Base-by-base conservation (phyloP, 1,140 invertebrate species). In the Anoplophora glabripennis region DNA sequence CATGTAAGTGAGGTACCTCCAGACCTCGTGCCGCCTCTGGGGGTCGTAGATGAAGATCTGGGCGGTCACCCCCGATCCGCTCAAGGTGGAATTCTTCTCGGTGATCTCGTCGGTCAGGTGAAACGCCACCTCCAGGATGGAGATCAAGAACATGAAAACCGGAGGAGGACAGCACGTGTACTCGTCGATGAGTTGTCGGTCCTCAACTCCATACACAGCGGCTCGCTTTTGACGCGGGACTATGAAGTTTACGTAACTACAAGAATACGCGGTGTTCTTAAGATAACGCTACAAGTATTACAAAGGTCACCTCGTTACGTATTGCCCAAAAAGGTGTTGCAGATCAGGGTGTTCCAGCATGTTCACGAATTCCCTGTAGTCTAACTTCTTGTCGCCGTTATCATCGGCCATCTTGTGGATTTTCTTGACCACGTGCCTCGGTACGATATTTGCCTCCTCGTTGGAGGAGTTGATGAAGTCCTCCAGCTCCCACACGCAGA, bases 1-100 rank as follows among this genome's bases (percentile, higher is more conserved):
- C 90, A 96, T 96, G 72, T 98, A 98, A 1, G 90, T 89, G 7
- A 96, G 47, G 73, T 88, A 98, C 64, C 95, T 82, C 93, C 93
- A 98, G 3, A 28, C 87, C 79, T 99, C 87, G 48, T 87, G 85
- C 58, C 95, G 83, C 67, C 88, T 86, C 61, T 86, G 81, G 0
- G 96, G 95, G 79, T 93, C 89, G 76, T 96, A 98, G 61, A 98
- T 93, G 46, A 97, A 87, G 3, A 86, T 69, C 10, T 79, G 82
- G 1, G 88, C 87, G 14, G 87, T 71, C 53, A 76, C 74, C 53
- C 61, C 64, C 12, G 28, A 58, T 53, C 17, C 59, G 41, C n/a
- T 45, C 77, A 0, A 82, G 67, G 74, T 33, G 61, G 71, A 55
- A 75, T 74, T 57, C 59, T 65, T 34, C 10, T 55, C 48, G 12